A percentile compares a stretch with the other conserved stretches of the same genome.
These are phyloP conservation scores for Plemyria rubiginata DNA, from an alignment of 2,888 invertebrate genomes.

Conservation along the genomic window DNA sequence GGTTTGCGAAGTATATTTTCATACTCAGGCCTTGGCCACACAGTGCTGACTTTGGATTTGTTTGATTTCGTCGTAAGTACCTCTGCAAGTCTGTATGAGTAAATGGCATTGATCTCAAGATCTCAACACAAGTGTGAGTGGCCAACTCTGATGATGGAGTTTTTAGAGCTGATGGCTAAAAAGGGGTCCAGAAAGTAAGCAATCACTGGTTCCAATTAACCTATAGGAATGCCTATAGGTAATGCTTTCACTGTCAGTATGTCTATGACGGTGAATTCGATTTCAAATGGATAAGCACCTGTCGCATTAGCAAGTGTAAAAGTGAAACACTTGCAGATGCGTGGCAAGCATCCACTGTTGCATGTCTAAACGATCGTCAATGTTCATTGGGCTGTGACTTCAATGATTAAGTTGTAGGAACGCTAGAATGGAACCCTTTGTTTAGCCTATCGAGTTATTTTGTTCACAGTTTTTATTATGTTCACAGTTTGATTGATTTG, in stretches of 20 bases:
- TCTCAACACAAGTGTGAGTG: too few species aligned
- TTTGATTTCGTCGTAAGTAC: neutral
- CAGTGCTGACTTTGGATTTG: neutral
- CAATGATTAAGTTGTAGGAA: slow-evolving; percentile 2
- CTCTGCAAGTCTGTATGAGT: too few species aligned
- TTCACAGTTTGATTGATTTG: too few species aligned
- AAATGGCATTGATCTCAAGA: too few species aligned
- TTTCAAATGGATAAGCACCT: slow-evolving; percentile 21
- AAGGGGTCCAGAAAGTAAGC: too few species aligned
- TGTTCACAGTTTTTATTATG: too few species aligned
- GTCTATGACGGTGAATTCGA: neutral
- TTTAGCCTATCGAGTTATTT: neutral
- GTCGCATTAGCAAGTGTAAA: slow-evolving; percentile 40
- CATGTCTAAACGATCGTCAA: slow-evolving; percentile 40
- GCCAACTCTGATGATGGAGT: too few species aligned
- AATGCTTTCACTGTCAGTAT: neutral
- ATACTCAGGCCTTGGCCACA: too few species aligned
- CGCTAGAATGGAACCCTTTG: neutral
- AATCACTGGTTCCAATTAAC: neutral
- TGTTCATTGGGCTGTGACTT: slow-evolving; percentile 29
- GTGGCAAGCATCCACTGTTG: slow-evolving; percentile 36
- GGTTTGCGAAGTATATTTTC: too few species aligned
- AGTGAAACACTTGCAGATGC: slow-evolving; percentile 48
- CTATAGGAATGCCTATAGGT: too few species aligned
- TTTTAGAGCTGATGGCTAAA: too few species aligned